Conservation (phyloP, 1,140 invertebrate genomes). For the Rhyzopertha dominica region DNA sequence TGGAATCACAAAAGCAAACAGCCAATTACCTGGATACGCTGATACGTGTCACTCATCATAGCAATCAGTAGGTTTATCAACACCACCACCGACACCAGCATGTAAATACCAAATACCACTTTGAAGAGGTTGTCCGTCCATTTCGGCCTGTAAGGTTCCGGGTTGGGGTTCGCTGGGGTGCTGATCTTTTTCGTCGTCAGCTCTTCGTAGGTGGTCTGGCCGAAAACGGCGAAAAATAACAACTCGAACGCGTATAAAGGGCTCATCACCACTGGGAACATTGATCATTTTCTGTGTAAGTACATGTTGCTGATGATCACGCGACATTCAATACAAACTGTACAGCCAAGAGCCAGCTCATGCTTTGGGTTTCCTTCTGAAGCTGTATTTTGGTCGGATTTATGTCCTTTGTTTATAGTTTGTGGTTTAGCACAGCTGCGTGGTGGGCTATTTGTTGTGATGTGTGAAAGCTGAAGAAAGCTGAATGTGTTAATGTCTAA, state of each 20-base stretch:
- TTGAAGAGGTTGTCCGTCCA: constrained; percentile 80
- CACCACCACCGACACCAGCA: constrained; percentile 96
- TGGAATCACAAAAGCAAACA: constrained; percentile 62
- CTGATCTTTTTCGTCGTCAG: constrained; percentile 58
- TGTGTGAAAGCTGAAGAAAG: no score
- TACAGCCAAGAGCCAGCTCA: no score
- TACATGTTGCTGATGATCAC: no score
- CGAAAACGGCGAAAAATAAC: constrained; percentile 97
- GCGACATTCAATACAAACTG: no score
- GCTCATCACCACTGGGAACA: constrained; percentile 71
- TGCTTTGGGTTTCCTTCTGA: no score
- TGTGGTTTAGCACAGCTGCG: no score
- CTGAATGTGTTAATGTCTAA: no score
- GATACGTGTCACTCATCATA: constrained; percentile 99
- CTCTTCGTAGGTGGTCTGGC: constrained; percentile 85
- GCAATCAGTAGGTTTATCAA: constrained; percentile 98
- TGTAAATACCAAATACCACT: constrained; percentile 90
- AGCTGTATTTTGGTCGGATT: no score
- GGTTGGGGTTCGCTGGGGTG: constrained; percentile 12
- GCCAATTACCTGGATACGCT: constrained; percentile 82
- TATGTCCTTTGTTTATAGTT: no score
- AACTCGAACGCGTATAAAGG: constrained; percentile 90
- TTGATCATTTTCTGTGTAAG: no score
- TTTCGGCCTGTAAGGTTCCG: constrained; percentile 49
- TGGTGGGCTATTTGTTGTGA: no score